Evolutionary conservation across 2,113 vertebrate genomes (phyloP).

Genomic region (Oostethus manadensis): DNA sequence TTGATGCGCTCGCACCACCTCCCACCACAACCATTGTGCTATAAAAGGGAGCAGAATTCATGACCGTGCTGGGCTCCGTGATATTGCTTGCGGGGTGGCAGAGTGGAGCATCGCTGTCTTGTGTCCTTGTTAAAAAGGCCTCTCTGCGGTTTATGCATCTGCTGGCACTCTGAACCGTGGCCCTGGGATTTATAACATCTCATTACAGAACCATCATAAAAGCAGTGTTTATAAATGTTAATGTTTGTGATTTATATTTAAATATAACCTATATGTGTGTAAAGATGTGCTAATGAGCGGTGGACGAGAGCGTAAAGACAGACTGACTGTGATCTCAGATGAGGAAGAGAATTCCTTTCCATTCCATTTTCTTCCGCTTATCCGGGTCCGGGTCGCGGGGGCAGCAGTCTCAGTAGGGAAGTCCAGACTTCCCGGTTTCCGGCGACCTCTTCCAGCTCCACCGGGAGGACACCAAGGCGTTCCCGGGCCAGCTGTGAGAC

Average conservation of each 20-base stretch:
- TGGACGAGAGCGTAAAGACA: background rate
- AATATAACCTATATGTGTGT: constrained; percentile 55
- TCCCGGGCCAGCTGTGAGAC: too few relatives aligned
- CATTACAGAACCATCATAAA: constrained; percentile 58
- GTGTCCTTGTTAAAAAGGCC: constrained; percentile 52
- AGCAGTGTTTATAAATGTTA: constrained; percentile 61
- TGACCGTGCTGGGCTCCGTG: background rate
- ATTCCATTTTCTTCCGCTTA: too few relatives aligned
- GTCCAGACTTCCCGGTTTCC: too few relatives aligned
- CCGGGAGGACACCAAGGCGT: too few relatives aligned
- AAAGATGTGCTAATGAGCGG: constrained; percentile 48
- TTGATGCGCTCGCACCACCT: background rate
- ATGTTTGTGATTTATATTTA: constrained; percentile 55
- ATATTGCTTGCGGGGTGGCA: constrained; percentile 5
- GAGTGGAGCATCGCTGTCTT: constrained; percentile 1
- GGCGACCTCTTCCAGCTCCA: too few relatives aligned
- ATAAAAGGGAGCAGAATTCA: constrained; percentile 9
- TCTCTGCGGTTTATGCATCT: constrained; percentile 45
- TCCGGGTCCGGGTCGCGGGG: too few relatives aligned
- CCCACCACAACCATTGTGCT: background rate
- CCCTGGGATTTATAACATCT: constrained; percentile 54
- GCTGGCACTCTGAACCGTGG: constrained; percentile 35
- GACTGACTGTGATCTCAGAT: constrained; percentile 23
- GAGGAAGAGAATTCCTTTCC: constrained; percentile 15
- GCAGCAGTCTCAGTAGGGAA: too few relatives aligned